Base-by-base conservation (phyloP, 2,797 vertebrate species). In the Eulemur coronatus region DNA sequence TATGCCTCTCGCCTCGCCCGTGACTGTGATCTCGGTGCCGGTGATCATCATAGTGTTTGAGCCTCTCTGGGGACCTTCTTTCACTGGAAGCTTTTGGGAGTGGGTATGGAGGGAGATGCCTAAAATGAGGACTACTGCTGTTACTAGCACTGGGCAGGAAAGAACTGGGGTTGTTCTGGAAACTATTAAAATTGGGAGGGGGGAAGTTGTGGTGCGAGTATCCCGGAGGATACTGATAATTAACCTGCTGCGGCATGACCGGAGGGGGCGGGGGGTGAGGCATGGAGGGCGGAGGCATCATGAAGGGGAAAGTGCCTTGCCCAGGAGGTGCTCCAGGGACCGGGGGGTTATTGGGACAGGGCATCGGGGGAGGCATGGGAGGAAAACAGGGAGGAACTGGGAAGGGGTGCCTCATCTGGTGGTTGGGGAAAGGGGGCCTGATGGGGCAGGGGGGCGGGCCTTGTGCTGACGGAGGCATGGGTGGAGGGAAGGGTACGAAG, bases 401-500 rank as follows among this genome's bases (percentile, higher is more conserved):
- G 78, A 99, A 99, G 78, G 99, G 99, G 81, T 99, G 99, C 6
- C 99, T 98, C 75, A 99, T 97, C 1, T 99, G 99, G 33, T 99
- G 99, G 95, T 98, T 99, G 4, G 99, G 98, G 97, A 99, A 99
- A 0, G 99, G 99, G 0, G 99, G 99, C 20, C 99, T 98, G 41
- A 99, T 84, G 0, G 99, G 99, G 97, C 99, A 99, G 78, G 99
- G 99, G 89, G 98, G 98, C 24, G 99, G 94, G 78, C 96, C 98
- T 52, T 99, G 99, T 0, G 98, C 96, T 75, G 99, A 99, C 0
- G 99, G 98, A 0, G 99, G 98, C 4, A 98, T 98, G 0, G 99
- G 99, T 10, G 99, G 99, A 20, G 99, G 99, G 97, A 99, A 99
- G 11, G 99, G 99, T 95, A 99, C 99, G 78, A 99, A 99, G 98